Conservation (phyloP, 1,140 invertebrate genomes). For the Drosophila paulistorum region DNA sequence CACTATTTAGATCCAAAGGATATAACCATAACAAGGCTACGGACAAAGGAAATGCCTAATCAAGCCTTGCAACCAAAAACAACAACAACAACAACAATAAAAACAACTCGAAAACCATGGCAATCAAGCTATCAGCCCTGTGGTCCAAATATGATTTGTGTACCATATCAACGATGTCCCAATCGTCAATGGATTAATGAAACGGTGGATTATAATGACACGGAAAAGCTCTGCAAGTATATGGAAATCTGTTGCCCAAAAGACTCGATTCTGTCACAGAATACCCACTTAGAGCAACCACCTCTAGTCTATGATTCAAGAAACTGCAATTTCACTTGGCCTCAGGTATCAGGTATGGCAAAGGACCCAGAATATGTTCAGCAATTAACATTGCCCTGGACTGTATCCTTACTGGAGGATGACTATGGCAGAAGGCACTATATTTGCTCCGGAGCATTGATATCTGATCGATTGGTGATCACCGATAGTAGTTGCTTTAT, state of each 20-base stretch:
- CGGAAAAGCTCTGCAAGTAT: conserved; percentile 1
- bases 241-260: conserved; percentile 10
- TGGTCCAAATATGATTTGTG: conserved; percentile 7
- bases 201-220: conserved; percentile 4
- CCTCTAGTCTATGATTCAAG: not conserved
- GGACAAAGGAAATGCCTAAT: not conserved
- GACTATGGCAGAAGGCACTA: not conserved
- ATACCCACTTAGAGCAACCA: not conserved
- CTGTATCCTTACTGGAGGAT: not conserved
- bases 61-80: too few species aligned
- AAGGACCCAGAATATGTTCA: conserved; percentile 2
- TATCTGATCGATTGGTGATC: not conserved
- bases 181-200: not conserved
- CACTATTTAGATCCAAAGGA: too few species aligned
- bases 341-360: not conserved
- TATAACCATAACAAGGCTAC: not conserved
- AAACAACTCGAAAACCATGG: not conserved
- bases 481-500: not conserved
- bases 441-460: conserved; percentile 5
- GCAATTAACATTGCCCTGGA: conserved; percentile 1
- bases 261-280: not conserved
- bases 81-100: not conserved
- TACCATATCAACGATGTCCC: conserved; percentile 13
- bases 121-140: not conserved
- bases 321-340: conserved; percentile 2